These are phyloP conservation scores for Axea sp. DNA, from an alignment of 2,888 invertebrate genomes.

Conservation along the genomic window DNA sequence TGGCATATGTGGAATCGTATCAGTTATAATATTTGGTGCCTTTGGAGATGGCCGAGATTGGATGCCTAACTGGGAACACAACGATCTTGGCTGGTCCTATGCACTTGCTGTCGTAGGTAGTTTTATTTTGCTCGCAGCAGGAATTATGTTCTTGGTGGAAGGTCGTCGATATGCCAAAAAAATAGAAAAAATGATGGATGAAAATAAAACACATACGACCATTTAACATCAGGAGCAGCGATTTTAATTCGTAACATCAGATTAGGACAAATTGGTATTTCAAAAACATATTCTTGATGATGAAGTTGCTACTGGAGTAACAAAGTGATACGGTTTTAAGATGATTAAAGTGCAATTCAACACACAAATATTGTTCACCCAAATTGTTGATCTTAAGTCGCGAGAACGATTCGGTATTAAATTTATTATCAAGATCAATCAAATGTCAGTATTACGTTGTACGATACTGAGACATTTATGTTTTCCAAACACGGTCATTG, in stretches of 20 bases:
- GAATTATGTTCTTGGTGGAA: conserved; percentile 90
- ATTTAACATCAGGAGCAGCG: conserved; percentile 80
- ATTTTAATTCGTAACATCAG: no score
- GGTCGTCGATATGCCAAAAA: conserved; percentile 88
- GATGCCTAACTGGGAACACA: conserved; percentile 98
- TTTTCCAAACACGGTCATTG: conserved; percentile 9
- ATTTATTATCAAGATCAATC: conserved; percentile 24
- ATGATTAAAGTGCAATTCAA: conserved; percentile 1
- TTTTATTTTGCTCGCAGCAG: conserved; percentile 86
- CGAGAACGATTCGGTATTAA: neutral
- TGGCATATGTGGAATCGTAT: conserved; percentile 89
- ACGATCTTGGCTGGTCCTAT: conserved; percentile 96
- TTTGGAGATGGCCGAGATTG: conserved; percentile 95
- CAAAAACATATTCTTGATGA: no score
- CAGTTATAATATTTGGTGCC: conserved; percentile 93
- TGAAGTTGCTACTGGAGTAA: no score
- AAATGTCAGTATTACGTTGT: conserved; percentile 47
- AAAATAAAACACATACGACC: conserved; percentile 86
- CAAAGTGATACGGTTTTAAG: no score
- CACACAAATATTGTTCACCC: neutral
- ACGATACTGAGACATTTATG: conserved; percentile 7
- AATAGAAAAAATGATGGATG: conserved; percentile 86
- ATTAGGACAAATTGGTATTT: no score
- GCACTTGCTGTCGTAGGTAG: conserved; percentile 91
- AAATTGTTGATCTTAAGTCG: conserved; percentile 1